Percentiles rank a stretch among this genome's conserved stretches.
Conservation (phyloP, 2,113 vertebrate species). For the Paratilapia polleni region DNA sequence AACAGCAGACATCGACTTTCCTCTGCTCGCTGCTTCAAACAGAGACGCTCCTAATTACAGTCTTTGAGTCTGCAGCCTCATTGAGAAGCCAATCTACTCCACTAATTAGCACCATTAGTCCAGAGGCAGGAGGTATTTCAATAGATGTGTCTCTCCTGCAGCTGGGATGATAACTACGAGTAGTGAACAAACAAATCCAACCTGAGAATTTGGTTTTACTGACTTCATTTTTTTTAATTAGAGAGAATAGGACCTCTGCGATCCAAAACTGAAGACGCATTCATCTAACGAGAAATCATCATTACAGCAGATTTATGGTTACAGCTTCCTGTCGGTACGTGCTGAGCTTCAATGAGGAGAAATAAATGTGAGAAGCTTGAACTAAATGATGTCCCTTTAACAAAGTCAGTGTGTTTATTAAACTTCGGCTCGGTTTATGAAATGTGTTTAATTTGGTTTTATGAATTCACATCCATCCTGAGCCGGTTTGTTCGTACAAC, state of each 20-base stretch:
- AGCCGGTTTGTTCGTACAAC: not conserved
- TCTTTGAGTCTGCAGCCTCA: slow-evolving; percentile 20
- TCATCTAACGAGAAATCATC: not conserved
- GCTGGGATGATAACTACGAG: not conserved
- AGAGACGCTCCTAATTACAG: slow-evolving; percentile 20
- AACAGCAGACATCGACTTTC: not conserved
- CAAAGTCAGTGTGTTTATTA: not conserved
- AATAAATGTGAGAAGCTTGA: not conserved
- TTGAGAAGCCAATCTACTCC: slow-evolving; percentile 24
- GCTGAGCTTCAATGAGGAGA: not conserved
- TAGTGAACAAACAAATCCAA: slow-evolving; percentile 19
- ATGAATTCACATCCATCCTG: not conserved
- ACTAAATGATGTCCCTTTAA: not conserved
- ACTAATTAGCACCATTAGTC: slow-evolving; percentile 20
- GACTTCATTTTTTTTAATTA: not conserved
- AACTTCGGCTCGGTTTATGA: not conserved
- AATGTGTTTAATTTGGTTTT: not conserved
- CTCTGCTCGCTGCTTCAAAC: not conserved
- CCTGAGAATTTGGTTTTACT: not conserved
- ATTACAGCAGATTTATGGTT: not conserved
- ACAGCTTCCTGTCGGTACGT: not conserved
- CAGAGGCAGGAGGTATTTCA: not conserved
- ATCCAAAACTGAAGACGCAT: too few species aligned
- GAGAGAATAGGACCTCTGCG: not conserved
- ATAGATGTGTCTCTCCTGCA: not conserved